A percentile compares a stretch with the other conserved stretches of the same genome.
phyloP scores from a whole-genome alignment of 2,888 invertebrate genomes.

The Drosophila gaucha region DNA sequence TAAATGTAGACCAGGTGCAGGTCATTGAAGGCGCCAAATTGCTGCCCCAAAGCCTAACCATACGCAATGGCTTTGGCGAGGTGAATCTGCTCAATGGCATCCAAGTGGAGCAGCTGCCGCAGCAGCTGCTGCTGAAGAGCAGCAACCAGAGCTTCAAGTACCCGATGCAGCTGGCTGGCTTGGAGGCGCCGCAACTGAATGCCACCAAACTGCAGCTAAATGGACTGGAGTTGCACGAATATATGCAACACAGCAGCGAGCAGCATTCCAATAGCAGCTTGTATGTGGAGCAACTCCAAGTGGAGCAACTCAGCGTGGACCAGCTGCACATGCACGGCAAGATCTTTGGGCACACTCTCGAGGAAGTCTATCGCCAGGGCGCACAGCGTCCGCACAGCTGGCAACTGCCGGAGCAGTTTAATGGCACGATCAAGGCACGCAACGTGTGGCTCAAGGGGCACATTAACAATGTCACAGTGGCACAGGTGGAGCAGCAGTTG shows the following conservation, averaged over 20 bases:
- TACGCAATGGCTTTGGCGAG: constrained; percentile 84
- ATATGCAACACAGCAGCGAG: constrained; percentile 59
- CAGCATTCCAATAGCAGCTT: constrained; percentile 67
- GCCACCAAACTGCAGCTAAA: constrained; percentile 43
- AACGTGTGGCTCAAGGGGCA: constrained; percentile 79
- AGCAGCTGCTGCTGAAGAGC: constrained; percentile 82
- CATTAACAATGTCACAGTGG: constrained; percentile 70
- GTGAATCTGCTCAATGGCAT: constrained; percentile 85
- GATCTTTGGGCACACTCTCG: constrained; percentile 59
- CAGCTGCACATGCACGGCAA: constrained; percentile 70
- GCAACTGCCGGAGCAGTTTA: constrained; percentile 66
- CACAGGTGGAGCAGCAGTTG: constrained; percentile 72
- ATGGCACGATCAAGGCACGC: constrained; percentile 81
- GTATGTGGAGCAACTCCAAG: constrained; percentile 54
- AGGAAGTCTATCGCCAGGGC: constrained; percentile 61
- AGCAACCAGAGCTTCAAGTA: constrained; percentile 85
- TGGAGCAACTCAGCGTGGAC: constrained; percentile 45
- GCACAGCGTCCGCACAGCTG: constrained; percentile 44
- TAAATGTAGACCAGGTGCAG: constrained; percentile 83
- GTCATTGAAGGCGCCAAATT: constrained; percentile 85
- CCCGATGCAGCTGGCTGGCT: constrained; percentile 82
- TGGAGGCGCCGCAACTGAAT: constrained; percentile 69
- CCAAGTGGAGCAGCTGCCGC: constrained; percentile 84
- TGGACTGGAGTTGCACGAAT: constrained; percentile 38
- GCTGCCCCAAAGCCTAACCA: constrained; percentile 83